phyloP scores from a whole-genome alignment of 2,797 vertebrate genomes.

The Chaenodraco wilsoni region DNA sequence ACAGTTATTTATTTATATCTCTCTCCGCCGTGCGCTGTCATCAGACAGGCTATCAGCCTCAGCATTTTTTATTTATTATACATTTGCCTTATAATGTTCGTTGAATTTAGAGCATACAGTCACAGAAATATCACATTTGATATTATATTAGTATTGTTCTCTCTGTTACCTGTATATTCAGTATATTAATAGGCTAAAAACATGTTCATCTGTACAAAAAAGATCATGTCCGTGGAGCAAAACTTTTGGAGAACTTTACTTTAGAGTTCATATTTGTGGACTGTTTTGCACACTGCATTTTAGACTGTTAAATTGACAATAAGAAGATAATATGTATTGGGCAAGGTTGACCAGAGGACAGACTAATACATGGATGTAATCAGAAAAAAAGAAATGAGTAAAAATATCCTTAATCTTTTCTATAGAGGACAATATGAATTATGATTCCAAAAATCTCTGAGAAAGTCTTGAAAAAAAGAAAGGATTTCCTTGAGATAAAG shows the following conservation, averaged over 20 bases:
- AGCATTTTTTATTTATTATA: too few species aligned
- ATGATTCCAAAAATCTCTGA: conserved; percentile 35
- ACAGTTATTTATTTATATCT: too few species aligned
- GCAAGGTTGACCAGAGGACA: conserved; percentile 17
- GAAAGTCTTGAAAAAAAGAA: conserved; percentile 50
- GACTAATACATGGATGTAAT: conserved; percentile 12
- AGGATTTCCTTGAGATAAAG: conserved; percentile 59
- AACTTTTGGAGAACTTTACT: not conserved
- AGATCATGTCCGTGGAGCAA: not conserved
- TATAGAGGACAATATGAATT: conserved; percentile 28
- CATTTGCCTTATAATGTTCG: too few species aligned
- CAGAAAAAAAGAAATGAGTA: not conserved
- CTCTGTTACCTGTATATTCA: too few species aligned
- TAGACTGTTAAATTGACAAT: not conserved
- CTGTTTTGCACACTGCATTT: not conserved
- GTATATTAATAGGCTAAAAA: too few species aligned
- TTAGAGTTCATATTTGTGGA: not conserved
- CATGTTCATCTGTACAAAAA: too few species aligned
- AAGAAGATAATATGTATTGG: not conserved
- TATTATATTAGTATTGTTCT: too few species aligned
- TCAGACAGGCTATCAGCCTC: too few species aligned
- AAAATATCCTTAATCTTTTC: conserved; percentile 24
- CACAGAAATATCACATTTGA: too few species aligned
- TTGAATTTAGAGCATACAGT: too few species aligned
- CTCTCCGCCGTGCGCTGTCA: too few species aligned